Percentiles rank a stretch among this genome's conserved stretches.
These are phyloP conservation scores for Oreochromis tanganicae DNA, from an alignment of 2,113 vertebrate genomes.

Conservation along the genomic window DNA sequence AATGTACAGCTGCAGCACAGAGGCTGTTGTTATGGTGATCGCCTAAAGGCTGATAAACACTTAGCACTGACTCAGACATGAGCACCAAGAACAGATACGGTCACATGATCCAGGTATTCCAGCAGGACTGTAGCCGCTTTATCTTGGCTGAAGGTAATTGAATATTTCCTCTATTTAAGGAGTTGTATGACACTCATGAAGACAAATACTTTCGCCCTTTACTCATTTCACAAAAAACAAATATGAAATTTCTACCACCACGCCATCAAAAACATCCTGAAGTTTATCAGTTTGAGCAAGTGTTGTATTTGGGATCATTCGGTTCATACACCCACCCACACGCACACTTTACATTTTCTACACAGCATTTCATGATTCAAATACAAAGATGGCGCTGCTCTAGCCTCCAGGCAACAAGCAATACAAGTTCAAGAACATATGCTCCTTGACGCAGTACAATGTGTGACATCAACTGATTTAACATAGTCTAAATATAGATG, in stretches of 20 bases:
- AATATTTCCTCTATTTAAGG: neutral
- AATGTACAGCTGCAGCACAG: constrained; percentile 1
- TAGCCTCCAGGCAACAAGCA: constrained; percentile 2
- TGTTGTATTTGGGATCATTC: neutral
- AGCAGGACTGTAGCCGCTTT: neutral
- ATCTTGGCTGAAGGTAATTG: neutral
- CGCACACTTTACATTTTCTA: neutral
- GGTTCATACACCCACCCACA: constrained; percentile 3
- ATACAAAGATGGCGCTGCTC: neutral
- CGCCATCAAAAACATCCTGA: neutral
- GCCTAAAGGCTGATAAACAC: constrained; percentile 3
- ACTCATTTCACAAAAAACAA: neutral
- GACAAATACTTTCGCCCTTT: neutral
- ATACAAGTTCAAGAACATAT: neutral
- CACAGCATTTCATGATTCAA: neutral
- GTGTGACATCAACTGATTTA: neutral
- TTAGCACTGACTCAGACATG: neutral
- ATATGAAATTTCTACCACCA: neutral
- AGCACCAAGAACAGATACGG: neutral
- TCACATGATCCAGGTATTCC: neutral
- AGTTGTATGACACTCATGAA: neutral
- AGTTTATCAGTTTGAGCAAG: neutral
- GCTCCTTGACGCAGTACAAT: neutral
- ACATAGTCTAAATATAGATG: constrained; percentile 10
- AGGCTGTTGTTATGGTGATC: constrained; percentile 40